These are phyloP conservation scores for Phylloscopus collybita DNA, from an alignment of 2,797 vertebrate genomes.

Conservation along the genomic window DNA sequence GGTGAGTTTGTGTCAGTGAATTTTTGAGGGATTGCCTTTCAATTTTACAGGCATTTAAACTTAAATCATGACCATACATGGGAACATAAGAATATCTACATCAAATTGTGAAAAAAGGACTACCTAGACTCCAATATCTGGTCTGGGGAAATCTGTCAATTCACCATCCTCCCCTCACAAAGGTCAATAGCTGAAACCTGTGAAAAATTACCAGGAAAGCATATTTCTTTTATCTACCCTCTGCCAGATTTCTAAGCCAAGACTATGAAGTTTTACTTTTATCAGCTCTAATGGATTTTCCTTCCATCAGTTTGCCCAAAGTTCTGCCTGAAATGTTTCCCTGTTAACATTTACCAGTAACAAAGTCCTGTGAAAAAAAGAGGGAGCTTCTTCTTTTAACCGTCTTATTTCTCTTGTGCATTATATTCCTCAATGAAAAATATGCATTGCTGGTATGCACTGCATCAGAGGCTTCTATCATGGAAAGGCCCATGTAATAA, in stretches of 20 bases:
- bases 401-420: background rate
- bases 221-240: background rate
- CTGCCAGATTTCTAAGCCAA: background rate
- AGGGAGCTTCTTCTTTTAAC: background rate
- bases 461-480: background rate
- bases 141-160: background rate
- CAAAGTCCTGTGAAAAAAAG: background rate
- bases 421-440: background rate
- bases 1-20: background rate
- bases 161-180: background rate
- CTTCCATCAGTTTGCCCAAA: background rate
- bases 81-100: background rate
- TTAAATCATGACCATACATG: background rate
- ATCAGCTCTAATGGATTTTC: background rate
- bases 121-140: background rate
- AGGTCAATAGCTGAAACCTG: background rate
- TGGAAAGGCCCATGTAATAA: background rate
- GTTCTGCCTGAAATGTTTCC: background rate
- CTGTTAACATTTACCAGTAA: background rate
- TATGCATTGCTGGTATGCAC: background rate
- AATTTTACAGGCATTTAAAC: background rate
- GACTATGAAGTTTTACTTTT: background rate
- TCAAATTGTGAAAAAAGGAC: background rate
- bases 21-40: background rate
- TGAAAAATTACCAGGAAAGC: background rate